Percentiles rank a stretch among this genome's conserved stretches.
phyloP scores from a whole-genome alignment of 2,888 invertebrate species.

The Frankliniella intonsa region DNA sequence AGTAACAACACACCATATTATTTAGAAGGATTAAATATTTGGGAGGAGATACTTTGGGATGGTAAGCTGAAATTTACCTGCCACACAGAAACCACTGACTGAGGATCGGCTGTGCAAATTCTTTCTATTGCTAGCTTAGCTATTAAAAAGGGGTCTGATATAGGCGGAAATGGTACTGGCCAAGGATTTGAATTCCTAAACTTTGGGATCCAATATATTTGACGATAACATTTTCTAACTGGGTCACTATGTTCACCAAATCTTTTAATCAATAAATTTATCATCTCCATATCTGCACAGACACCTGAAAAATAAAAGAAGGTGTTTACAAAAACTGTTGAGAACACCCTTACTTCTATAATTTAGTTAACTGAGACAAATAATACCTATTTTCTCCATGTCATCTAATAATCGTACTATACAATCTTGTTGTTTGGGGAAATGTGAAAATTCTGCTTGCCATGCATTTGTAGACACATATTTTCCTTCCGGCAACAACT shows the following conservation, averaged over 20 bases:
- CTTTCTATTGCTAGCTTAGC: constrained; percentile 77
- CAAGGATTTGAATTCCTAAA: constrained; percentile 87
- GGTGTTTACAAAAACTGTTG: constrained; percentile 15
- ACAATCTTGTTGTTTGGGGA: constrained; percentile 93
- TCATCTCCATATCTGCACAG: constrained; percentile 86
- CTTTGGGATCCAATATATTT: constrained; percentile 92
- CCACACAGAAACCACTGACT: constrained; percentile 60
- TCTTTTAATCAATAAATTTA: constrained; percentile 71
- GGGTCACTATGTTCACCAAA: constrained; percentile 77
- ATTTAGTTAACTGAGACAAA: not conserved
- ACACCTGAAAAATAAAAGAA: constrained; percentile 56
- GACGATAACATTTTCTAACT: constrained; percentile 68
- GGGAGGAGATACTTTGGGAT: not conserved
- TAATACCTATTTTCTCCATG: constrained; percentile 87
- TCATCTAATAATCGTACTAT: constrained; percentile 83
- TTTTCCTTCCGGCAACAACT: constrained; percentile 83
- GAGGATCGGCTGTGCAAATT: constrained; percentile 76
- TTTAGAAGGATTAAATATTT: not conserved
- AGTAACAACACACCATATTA: not conserved
- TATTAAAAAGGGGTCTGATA: constrained; percentile 68
- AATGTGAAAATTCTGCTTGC: constrained; percentile 88
- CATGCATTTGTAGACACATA: constrained; percentile 77
- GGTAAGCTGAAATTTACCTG: constrained; percentile 49
- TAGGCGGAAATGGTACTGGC: constrained; percentile 71
- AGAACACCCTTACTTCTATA: not conserved